A percentile compares a stretch with the other conserved stretches of the same genome.
These are phyloP conservation scores for Tetraneura akinire DNA, from an alignment of 1,140 invertebrate species.

Conservation along the genomic window DNA sequence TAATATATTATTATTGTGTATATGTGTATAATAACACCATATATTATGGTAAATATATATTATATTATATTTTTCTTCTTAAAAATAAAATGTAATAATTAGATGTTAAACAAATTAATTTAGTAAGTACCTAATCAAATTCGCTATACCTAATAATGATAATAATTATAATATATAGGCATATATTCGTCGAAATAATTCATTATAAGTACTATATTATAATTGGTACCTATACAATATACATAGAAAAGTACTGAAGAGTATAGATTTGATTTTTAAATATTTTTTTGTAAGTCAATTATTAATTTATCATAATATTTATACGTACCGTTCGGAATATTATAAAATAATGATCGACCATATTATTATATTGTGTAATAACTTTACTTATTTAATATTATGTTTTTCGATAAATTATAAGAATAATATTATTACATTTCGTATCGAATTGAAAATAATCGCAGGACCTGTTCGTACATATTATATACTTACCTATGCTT, in stretches of 20 bases:
- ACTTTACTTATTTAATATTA: slow-evolving; percentile 17
- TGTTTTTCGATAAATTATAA: slow-evolving; percentile 9
- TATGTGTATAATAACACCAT: background rate
- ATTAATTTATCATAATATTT: slow-evolving; percentile 35
- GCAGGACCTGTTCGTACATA: background rate
- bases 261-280: slow-evolving; percentile 36
- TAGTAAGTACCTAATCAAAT: background rate
- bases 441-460: slow-evolving; percentile 16
- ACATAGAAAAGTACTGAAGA: background rate
- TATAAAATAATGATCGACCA: background rate
- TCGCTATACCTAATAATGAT: background rate
- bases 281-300: slow-evolving; percentile 37
- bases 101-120: too few species aligned
- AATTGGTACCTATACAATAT: too few species aligned
- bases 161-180: background rate
- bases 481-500: too few species aligned
- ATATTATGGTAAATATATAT: background rate
- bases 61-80: background rate
- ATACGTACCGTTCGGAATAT: background rate
- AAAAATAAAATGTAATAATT: background rate
- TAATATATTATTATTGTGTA: slow-evolving; percentile 3
- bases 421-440: background rate
- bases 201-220: background rate
- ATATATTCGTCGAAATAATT: slow-evolving; percentile 19
- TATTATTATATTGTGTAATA: slow-evolving; percentile 12